These are phyloP conservation scores for Nyctalus aviator DNA, from an alignment of 2,797 vertebrate species.

Conservation along the genomic window DNA sequence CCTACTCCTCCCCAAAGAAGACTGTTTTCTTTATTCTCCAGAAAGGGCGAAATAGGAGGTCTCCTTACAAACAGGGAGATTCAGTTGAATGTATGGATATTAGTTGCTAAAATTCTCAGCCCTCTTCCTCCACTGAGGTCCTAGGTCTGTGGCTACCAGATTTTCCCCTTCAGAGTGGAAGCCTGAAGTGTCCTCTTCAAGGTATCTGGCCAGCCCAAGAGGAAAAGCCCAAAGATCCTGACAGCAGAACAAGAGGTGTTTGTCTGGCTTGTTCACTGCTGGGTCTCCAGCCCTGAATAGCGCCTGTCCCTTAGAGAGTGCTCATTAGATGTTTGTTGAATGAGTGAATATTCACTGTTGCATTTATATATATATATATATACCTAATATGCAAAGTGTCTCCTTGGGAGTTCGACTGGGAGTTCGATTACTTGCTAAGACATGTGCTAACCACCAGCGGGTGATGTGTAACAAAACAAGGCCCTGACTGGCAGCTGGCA, in stretches of 20 bases:
- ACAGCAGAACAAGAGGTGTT: background rate
- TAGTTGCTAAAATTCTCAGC: background rate
- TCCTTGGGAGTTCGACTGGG: no score
- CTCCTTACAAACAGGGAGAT: background rate
- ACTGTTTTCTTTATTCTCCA: background rate
- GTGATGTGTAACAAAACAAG: no score
- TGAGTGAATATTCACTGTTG: slow-evolving; percentile 3
- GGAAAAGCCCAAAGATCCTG: background rate
- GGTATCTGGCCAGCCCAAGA: background rate
- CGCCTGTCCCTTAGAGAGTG: background rate
- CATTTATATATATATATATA: background rate
- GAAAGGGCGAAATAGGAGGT: background rate
- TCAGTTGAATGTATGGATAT: background rate
- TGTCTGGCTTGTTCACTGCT: background rate
- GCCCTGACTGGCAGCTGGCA: no score
- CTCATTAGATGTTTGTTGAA: background rate
- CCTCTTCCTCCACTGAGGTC: background rate
- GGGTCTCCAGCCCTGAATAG: background rate
- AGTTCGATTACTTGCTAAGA: no score
- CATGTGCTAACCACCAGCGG: no score
- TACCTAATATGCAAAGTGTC: no score
- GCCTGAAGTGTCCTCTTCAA: background rate
- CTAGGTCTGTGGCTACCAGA: background rate
- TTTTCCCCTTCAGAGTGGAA: slow-evolving; percentile 2
- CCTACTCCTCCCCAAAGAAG: background rate